A percentile compares a stretch with the other conserved stretches of the same genome.
Conservation (phyloP, 2,888 invertebrate species). For the Phortica okadai region DNA sequence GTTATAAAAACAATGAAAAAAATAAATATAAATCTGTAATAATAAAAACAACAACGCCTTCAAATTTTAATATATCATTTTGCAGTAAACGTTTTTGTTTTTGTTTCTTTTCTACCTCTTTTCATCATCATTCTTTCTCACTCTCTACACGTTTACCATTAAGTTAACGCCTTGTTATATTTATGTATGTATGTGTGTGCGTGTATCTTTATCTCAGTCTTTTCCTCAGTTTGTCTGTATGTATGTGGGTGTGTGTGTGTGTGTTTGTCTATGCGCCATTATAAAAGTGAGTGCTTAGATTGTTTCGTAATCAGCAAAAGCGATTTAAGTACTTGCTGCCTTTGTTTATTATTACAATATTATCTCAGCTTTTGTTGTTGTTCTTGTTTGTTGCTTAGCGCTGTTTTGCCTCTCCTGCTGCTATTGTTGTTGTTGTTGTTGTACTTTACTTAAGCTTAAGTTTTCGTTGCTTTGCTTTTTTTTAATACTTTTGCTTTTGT, state of each 20-base stretch:
- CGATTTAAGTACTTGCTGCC: conserved; percentile 69
- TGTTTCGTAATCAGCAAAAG: conserved; percentile 68
- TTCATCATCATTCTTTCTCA: neutral
- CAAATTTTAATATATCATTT: conserved; percentile 10
- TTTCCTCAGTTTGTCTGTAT: neutral
- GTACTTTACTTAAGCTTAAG: conserved; percentile 22
- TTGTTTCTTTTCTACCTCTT: conserved; percentile 36
- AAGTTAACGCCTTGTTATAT: neutral
- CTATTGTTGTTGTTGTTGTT: conserved; percentile 26
- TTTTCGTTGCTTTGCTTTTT: neutral
- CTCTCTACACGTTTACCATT: neutral
- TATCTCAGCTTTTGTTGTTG: conserved; percentile 68
- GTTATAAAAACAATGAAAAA: neutral
- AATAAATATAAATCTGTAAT: neutral
- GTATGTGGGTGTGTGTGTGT: conserved; percentile 7
- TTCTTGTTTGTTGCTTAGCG: conserved; percentile 27
- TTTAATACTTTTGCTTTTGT: neutral
- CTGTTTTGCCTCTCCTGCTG: conserved; percentile 1
- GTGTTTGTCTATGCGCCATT: conserved; percentile 26
- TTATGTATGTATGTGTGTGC: conserved; percentile 29
- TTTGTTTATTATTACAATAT: conserved; percentile 71
- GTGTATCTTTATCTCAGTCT: neutral
- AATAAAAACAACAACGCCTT: neutral
- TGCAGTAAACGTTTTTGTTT: conserved; percentile 32
- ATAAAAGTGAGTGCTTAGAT: conserved; percentile 48